These are phyloP conservation scores for Plebejus argus DNA, from an alignment of 2,888 invertebrate genomes.

Conservation along the genomic window DNA sequence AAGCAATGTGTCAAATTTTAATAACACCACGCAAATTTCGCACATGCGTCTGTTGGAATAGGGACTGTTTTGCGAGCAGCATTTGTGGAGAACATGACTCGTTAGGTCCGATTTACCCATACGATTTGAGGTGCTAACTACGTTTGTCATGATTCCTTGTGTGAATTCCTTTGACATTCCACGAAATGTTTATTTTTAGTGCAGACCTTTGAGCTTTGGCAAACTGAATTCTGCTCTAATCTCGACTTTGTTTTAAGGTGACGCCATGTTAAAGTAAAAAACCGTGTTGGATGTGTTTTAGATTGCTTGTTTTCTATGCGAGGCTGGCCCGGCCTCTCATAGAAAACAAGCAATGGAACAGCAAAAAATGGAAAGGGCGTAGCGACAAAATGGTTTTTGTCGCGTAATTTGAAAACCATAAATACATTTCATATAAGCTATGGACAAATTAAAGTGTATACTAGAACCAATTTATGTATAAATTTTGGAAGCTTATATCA, in stretches of 20 bases:
- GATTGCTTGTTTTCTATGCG: no score
- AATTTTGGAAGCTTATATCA: no score
- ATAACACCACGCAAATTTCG: conserved; percentile 33
- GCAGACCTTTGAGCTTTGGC: not conserved
- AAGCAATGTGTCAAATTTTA: conserved; percentile 39
- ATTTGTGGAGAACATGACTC: conserved; percentile 42
- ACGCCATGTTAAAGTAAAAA: no score
- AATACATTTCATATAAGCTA: no score
- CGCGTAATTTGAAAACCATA: no score
- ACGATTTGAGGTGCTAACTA: conserved; percentile 44
- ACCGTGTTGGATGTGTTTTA: no score
- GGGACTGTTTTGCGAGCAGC: conserved; percentile 33
- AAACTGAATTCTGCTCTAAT: conserved; percentile 1
- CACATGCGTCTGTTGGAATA: conserved; percentile 31
- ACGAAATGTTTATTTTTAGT: conserved; percentile 19
- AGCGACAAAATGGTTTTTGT: no score
- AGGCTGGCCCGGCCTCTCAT: no score
- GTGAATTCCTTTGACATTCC: conserved; percentile 29
- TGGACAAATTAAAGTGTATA: no score
- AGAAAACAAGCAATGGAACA: no score
- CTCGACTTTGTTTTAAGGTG: not conserved
- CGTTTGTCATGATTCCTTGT: conserved; percentile 45
- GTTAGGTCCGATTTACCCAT: conserved; percentile 43
- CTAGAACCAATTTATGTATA: no score
- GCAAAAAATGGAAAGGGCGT: no score